Percentiles rank a stretch among this genome's conserved stretches.
Conservation (phyloP, 2,797 vertebrate species). For the Hirundo rustica region DNA sequence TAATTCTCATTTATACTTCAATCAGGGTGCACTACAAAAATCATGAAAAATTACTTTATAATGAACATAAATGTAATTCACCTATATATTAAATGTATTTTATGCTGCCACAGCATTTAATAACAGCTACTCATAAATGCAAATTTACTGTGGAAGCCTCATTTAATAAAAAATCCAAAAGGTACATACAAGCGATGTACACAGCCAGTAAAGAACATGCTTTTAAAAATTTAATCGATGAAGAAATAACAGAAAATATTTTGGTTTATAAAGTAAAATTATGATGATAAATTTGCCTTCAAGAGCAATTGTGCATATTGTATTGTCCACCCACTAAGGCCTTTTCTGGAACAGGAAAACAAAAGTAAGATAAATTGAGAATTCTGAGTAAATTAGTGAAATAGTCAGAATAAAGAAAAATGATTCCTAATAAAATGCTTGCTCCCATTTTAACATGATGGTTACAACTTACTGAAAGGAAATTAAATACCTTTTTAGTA, state of each 20-base stretch:
- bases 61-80: background rate
- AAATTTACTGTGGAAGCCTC: background rate
- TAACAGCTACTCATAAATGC: background rate
- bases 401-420: background rate
- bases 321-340: background rate
- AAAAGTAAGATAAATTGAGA: background rate
- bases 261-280: background rate
- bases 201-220: background rate
- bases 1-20: background rate
- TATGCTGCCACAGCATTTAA: background rate
- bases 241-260: background rate
- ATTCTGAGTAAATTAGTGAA: background rate
- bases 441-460: background rate
- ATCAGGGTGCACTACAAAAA: background rate
- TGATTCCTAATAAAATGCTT: background rate
- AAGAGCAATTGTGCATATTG: background rate
- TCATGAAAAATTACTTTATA: background rate
- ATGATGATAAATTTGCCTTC: background rate
- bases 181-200: background rate
- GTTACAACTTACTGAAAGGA: background rate
- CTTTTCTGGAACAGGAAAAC: background rate
- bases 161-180: background rate
- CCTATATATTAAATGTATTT: background rate
- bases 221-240: background rate
- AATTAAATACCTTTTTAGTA: conserved; percentile 76